phyloP scores from a whole-genome alignment of 2,113 vertebrate genomes.

The Oryzias melastigma region DNA sequence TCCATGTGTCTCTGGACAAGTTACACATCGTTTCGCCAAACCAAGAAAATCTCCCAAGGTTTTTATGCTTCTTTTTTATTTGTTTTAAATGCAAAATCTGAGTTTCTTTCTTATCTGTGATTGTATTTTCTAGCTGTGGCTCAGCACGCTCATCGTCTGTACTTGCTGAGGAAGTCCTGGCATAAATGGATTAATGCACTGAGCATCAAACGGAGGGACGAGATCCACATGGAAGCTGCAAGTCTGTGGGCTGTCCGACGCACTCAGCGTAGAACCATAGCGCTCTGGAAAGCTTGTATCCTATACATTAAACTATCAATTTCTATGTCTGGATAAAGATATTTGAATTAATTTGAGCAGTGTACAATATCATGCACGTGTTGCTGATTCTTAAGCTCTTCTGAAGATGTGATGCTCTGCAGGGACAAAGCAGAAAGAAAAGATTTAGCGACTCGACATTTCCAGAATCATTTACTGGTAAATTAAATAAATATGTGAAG shows the following conservation, averaged over 20 bases:
- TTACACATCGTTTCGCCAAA: conserved; percentile 63
- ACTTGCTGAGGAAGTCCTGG: conserved; percentile 66
- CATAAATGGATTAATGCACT: conserved; percentile 72
- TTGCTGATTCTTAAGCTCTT: conserved; percentile 66
- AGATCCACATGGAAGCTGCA: conserved; percentile 37
- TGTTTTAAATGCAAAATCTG: no score
- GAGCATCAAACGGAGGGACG: conserved; percentile 57
- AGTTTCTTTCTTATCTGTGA: not conserved
- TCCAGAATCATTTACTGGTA: conserved; percentile 78
- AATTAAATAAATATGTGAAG: conserved; percentile 16
- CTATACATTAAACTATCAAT: conserved; percentile 31
- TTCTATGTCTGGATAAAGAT: no score
- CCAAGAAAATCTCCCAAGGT: conserved; percentile 77
- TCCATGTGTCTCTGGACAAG: conserved; percentile 74
- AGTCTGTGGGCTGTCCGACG: conserved; percentile 60
- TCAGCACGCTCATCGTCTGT: not conserved
- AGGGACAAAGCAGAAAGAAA: conserved; percentile 56
- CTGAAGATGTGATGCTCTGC: conserved; percentile 74
- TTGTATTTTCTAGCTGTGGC: conserved; percentile 46
- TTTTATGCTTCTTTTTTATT: not conserved
- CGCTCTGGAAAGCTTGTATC: conserved; percentile 88
- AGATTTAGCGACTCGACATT: conserved; percentile 71
- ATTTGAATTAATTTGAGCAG: not conserved
- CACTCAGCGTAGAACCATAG: conserved; percentile 66
- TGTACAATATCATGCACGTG: not conserved